Base-by-base conservation (phyloP, 2,888 invertebrate genomes). In the Rhodophaea formosa region DNA sequence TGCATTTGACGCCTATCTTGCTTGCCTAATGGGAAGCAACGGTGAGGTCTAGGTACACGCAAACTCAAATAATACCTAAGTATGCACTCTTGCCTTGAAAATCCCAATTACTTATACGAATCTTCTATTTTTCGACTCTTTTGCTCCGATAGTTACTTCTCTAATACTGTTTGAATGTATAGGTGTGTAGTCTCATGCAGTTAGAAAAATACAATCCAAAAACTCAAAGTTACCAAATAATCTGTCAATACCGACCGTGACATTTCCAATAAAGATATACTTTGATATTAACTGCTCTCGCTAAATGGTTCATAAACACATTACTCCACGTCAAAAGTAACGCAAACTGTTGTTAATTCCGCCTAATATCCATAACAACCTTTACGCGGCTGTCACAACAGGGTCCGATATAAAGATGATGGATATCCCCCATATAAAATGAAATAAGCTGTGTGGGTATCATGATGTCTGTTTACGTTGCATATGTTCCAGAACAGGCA, bases 341-440 rank as follows among this genome's bases (percentile, higher is more conserved):
- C 79, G 79, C 79, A 83, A 86, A 86, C 83, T 84, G 87, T 79
- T 86, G 86, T 88, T 88, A 86, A 89, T 88, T 87, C 82, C 74
- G 75, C 77, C 86, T 88, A 88, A 88, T 88, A 87, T 86, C 81
- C 81, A 73, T 79, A 77, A 77, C 82, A 86, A 84, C 84, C 82
- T 85, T 84, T 83, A 84, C 81, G 72, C 75, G 75, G 80, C 80
- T 84, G 86, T 86, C 86, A 82, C 77, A 83, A 75, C 78, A 69
- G 80, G 77, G 78, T 75, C 82, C 82, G 85, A 86, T 85, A 84
- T 81, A 80, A 84, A 82, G 76, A 85, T 90, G 88, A 90, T 90
- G 85, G 87, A 89, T 89, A 80, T 78, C 78, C 79, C 67, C 74
- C 80, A 79, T 82, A 83, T 79, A 79, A 82, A 76, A 80, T 77